Evolutionary conservation across 2,113 vertebrate genomes (phyloP), one percentile per base, ranked within the genome.

Genomic region (Amblyornis subalaris): DNA sequence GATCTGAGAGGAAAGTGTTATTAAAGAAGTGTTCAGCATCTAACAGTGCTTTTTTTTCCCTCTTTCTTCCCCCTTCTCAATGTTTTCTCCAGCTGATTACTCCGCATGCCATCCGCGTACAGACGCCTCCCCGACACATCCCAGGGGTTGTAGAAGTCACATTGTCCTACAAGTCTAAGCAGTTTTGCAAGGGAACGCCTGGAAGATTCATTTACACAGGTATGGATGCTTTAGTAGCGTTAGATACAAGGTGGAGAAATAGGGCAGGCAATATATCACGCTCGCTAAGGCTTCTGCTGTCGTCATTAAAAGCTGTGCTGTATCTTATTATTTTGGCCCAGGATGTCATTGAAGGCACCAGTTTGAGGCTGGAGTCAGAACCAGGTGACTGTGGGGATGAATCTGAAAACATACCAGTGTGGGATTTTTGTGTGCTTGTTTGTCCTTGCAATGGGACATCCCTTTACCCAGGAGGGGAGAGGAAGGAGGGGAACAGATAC

Each of bases 151-250:
- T 99, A 95, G 99, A 99, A 98, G 99, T 99, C 96, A 99, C 99
- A 95, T 97, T 99, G 98, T 99, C 99, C 97, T 99, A 99, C 98
- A 99, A 99, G 95, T 99, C 99, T 54, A 99, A 99, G 97, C 99
- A 99, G 97, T 99, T 99, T 97, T 99, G 99, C 98, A 99, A 99
- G 98, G 99, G 99, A 95, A 99, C 99, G n/a, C 99, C 99, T 58
- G 99, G 99, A 93, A 98, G 99, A 97, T 99, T 99, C 98, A 99
- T 99, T 97, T 99, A 99, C 97, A 99, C 99, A 98, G 99, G 99
- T 99, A 98, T 97, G 97, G 62, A 16, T 76, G 38, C 13, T 45
- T 64, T 4, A 22, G 79, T 88, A 72, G 47, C 36, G 26, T 44
- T 33, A 50, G 62, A 23, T 55, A n/a, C 3, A 48, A 60, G 2